A percentile compares a stretch with the other conserved stretches of the same genome.
Evolutionary conservation across 2,888 invertebrate species (phyloP).

Genomic region (Polyommatus iphigenia): DNA sequence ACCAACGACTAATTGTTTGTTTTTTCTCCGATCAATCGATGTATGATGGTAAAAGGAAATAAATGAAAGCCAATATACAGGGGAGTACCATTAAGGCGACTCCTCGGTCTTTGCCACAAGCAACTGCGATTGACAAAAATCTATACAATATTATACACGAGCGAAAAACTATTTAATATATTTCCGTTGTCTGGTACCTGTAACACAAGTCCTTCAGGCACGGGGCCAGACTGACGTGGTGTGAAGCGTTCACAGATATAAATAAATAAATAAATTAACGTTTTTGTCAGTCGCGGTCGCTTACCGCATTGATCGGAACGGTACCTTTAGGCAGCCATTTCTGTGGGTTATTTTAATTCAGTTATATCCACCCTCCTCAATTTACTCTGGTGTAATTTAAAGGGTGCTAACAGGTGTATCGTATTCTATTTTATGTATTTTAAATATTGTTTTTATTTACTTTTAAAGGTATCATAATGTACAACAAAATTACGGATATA

Average conservation of each 20-base stretch:
- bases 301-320: too few species aligned
- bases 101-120: too few species aligned
- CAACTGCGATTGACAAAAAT: too few species aligned
- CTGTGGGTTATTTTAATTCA: conserved; percentile 13
- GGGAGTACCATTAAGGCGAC: too few species aligned
- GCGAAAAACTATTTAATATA: too few species aligned
- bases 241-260: too few species aligned
- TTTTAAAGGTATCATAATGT: neutral
- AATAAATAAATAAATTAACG: too few species aligned
- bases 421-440: neutral
- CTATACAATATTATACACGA: too few species aligned
- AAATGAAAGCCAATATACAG: conserved; percentile 1
- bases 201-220: too few species aligned
- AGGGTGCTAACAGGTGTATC: conserved; percentile 18
- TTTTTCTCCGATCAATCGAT: neutral
- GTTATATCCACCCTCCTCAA: conserved; percentile 18
- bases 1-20: neutral
- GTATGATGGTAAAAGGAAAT: conserved; percentile 1
- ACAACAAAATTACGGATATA: neutral
- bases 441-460: neutral
- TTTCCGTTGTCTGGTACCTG: too few species aligned
- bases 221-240: too few species aligned
- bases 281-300: too few species aligned
- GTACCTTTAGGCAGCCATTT: neutral
- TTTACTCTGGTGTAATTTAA: conserved; percentile 4